A percentile compares a stretch with the other conserved stretches of the same genome.
These are phyloP conservation scores for Gryllus bimaculatus DNA, from an alignment of 1,140 invertebrate genomes.

Conservation along the genomic window DNA sequence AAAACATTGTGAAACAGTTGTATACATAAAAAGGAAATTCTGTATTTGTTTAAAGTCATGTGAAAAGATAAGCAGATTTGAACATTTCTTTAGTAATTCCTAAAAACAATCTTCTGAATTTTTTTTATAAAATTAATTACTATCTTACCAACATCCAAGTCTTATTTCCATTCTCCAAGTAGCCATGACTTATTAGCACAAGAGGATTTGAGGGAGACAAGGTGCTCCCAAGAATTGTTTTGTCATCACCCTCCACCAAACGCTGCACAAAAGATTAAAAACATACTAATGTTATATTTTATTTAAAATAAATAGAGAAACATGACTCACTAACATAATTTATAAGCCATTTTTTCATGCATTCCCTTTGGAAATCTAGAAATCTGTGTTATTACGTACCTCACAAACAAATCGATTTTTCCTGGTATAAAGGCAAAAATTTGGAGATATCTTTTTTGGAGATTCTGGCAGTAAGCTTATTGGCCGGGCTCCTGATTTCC, in stretches of 20 bases:
- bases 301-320: neutral
- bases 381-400: slow-evolving; percentile 22
- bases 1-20: too few relatives aligned
- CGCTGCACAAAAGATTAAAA: slow-evolving; percentile 35
- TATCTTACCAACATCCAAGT: slow-evolving; percentile 55
- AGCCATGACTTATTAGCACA: slow-evolving; percentile 68
- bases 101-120: neutral
- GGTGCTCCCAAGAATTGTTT: slow-evolving; percentile 34
- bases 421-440: slow-evolving; percentile 40
- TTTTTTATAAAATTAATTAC: neutral
- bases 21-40: too few relatives aligned
- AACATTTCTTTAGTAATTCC: too few relatives aligned
- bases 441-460: slow-evolving; percentile 44
- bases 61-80: too few relatives aligned
- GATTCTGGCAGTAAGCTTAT: slow-evolving; percentile 65
- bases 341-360: neutral
- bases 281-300: neutral
- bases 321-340: too few relatives aligned
- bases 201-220: slow-evolving; percentile 44
- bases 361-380: neutral
- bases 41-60: too few relatives aligned
- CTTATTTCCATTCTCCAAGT: slow-evolving; percentile 69
- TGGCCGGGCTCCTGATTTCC: slow-evolving; percentile 39
- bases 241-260: slow-evolving; percentile 39
- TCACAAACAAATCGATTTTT: slow-evolving; percentile 42